Conservation (phyloP, 1,140 invertebrate species). For the Penaeus vannamei region DNA sequence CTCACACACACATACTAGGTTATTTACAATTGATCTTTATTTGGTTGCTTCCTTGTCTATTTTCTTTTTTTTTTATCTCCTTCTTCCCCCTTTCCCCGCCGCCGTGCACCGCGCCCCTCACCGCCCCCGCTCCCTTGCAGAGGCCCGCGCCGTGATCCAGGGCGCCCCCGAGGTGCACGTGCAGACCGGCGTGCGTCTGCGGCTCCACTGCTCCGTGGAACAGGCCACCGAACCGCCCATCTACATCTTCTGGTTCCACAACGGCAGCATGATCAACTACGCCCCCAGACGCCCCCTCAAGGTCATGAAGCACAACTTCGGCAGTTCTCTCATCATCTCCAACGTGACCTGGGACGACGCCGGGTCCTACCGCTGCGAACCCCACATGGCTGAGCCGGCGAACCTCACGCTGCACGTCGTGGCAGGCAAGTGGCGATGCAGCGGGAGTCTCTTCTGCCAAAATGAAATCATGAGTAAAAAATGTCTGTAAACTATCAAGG, state of each 20-base stretch:
- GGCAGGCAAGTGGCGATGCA: background rate
- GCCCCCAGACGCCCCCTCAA: constrained; percentile 16
- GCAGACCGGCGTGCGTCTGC: constrained; percentile 20
- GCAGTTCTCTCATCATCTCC: background rate
- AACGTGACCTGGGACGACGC: constrained; percentile 45
- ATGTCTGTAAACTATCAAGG: no score
- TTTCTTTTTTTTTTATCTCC: no score
- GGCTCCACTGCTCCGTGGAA: constrained; percentile 19
- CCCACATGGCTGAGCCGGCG: constrained; percentile 26
- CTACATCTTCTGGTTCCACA: constrained; percentile 56
- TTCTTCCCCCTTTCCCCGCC: no score
- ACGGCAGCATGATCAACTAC: constrained; percentile 49
- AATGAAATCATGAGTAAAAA: no score
- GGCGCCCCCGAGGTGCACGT: constrained; percentile 42
- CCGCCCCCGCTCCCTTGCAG: background rate
- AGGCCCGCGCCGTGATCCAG: constrained; percentile 25
- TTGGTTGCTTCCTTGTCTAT: no score
- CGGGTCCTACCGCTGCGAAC: constrained; percentile 37
- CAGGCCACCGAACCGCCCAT: constrained; percentile 31
- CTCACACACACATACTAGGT: no score
- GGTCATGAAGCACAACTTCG: constrained; percentile 29
- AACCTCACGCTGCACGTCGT: constrained; percentile 36
- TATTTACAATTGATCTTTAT: no score
- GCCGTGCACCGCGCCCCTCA: no score
- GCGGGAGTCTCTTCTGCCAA: no score